Conservation (phyloP, 2,113 vertebrate genomes). For the Cebus imitator region DNA sequence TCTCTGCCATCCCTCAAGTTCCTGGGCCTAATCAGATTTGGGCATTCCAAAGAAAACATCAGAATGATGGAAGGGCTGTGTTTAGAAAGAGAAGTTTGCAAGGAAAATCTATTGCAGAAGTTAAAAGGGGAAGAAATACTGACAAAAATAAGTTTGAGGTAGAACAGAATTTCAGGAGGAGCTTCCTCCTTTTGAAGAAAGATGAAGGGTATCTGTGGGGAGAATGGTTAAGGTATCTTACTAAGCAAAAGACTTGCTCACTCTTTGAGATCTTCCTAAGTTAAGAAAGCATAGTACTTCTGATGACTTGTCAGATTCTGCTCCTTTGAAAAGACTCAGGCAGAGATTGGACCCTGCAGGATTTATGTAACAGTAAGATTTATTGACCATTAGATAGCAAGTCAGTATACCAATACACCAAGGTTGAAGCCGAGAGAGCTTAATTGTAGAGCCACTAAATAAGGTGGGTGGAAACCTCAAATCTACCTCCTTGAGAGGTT, state of each 20-base stretch:
- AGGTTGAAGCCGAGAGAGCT: not conserved
- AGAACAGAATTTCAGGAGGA: not conserved
- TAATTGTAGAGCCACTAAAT: not conserved
- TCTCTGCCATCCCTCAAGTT: not conserved
- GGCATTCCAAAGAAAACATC: not conserved
- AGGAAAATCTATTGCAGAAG: not conserved
- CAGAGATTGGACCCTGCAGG: no score
- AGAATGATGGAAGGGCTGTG: not conserved
- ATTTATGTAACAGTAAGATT: not conserved
- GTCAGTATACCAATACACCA: not conserved
- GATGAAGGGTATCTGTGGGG: not conserved
- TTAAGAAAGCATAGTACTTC: not conserved
- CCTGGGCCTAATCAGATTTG: not conserved
- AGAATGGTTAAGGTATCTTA: not conserved
- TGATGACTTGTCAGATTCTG: not conserved
- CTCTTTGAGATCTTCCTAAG: not conserved
- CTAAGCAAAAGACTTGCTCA: not conserved
- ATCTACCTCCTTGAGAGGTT: not conserved
- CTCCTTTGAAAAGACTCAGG: not conserved
- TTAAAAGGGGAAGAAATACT: not conserved
- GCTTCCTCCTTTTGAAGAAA: not conserved
- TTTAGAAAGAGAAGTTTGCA: not conserved
- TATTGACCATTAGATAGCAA: not conserved
- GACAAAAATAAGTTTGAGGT: not conserved
- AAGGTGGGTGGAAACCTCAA: not conserved